Base-by-base conservation (phyloP, 2,113 vertebrate species). In the Sapajus apella region DNA sequence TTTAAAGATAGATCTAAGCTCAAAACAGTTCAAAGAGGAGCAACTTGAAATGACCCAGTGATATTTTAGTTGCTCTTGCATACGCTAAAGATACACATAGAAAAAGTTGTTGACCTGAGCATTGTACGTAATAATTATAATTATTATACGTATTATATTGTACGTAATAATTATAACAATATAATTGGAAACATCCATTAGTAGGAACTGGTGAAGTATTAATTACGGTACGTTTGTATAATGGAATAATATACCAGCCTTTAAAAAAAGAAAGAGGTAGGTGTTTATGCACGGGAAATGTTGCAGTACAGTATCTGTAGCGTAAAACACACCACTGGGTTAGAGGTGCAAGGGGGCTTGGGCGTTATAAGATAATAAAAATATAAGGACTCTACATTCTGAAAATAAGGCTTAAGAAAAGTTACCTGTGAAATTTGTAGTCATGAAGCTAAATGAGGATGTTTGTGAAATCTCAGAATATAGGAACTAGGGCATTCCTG, bases 181-280 rank as follows among this genome's bases (percentile, higher is more conserved):
- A 90, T 90, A 66, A 64, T 79, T 84, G 90, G 95, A 70, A 91
- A 64, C 76, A 45, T 45, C 84, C 77, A 79, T 95, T 95, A 97
- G 66, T 89, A 64, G 91, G 81, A 83, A 27, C 40, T 93, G 45
- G 47, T 95, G 91, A 96, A 97, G 86, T 97, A 95, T 68, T 95
- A 73, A 93, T 96, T 93, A 61, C 45, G 73, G 47, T 85, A 61
- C 95, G 73, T 95, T 95, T 93, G 68, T 95, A 14, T 92, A 94
- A 90, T 95, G 87, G 79, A 88, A 80, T 68, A 76, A 32, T 55
- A 68, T 88, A 30, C 50, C 7, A 72, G 66, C 43, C 82, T 80
- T 85, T 76, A 66, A 61, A 73, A 68, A 76, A 89, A 47, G 37
- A 77, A 17, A 6, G 25, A 85, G 50, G 17, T 79, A 52, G 68